These are phyloP conservation scores for Micronycteris hirsuta DNA, from an alignment of 2,113 vertebrate genomes.

Conservation along the genomic window DNA sequence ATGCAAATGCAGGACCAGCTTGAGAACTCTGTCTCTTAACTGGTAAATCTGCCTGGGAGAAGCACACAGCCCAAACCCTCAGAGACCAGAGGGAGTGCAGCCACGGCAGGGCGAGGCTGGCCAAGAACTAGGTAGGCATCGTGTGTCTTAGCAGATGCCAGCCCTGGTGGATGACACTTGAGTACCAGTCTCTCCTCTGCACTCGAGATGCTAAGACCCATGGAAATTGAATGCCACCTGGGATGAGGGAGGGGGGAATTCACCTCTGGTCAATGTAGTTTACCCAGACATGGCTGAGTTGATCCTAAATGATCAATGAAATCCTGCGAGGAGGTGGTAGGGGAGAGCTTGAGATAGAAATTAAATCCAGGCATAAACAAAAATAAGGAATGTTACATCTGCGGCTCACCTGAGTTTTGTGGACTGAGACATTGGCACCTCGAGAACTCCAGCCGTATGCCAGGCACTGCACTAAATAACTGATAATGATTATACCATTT, in stretches of 20 bases:
- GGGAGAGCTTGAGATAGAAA: neutral
- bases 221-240: neutral
- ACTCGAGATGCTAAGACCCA: neutral
- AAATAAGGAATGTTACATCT: neutral
- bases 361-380: neutral
- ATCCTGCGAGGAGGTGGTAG: neutral
- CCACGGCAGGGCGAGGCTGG: neutral
- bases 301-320: neutral
- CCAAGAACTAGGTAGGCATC: neutral
- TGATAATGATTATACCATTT: neutral
- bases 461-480: neutral
- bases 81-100: neutral
- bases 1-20: neutral
- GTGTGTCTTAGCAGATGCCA: neutral
- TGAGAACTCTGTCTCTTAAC: neutral
- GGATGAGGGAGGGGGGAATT: neutral
- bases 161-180: neutral
- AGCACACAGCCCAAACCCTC: neutral
- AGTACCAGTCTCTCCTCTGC: neutral
- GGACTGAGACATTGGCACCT: neutral
- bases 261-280: neutral
- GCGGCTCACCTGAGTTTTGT: neutral
- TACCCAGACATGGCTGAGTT: neutral
- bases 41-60: neutral
- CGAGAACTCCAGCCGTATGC: accelerated